These are phyloP conservation scores for Apamea anceps DNA, from an alignment of 2,888 invertebrate species.

Conservation along the genomic window DNA sequence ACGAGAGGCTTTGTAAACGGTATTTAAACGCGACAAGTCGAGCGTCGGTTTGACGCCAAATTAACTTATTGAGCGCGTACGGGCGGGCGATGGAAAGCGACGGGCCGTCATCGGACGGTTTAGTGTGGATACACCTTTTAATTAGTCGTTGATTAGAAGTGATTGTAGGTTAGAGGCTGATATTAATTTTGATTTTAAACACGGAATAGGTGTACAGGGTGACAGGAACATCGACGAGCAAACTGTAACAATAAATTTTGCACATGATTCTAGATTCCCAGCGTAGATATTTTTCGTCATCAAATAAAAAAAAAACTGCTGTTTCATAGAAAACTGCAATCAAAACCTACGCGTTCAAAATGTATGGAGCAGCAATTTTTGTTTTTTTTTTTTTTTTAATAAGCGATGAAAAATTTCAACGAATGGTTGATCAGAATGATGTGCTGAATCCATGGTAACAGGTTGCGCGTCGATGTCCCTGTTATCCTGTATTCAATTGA, in stretches of 20 bases:
- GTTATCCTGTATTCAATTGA: background rate
- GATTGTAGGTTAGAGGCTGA: background rate
- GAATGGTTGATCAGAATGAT: too few relatives aligned
- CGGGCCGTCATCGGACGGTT: conserved; percentile 34
- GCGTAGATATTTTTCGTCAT: too few relatives aligned
- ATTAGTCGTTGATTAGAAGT: conserved; percentile 31
- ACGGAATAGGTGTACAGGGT: background rate
- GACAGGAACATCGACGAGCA: background rate
- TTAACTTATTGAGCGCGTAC: conserved; percentile 78
- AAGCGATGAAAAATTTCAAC: too few relatives aligned
- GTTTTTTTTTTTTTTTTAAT: too few relatives aligned
- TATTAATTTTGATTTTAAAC: background rate
- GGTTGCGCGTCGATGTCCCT: too few relatives aligned
- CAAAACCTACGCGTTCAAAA: too few relatives aligned
- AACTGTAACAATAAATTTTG: background rate
- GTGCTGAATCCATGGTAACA: too few relatives aligned
- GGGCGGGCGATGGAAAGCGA: conserved; percentile 65
- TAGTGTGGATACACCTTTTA: conserved; percentile 67
- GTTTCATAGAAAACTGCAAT: too few relatives aligned
- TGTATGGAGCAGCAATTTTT: too few relatives aligned
- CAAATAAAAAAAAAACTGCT: too few relatives aligned
- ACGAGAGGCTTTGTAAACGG: conserved; percentile 57
- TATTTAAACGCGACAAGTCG: conserved; percentile 68
- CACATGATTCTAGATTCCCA: too few relatives aligned
- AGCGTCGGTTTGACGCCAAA: conserved; percentile 78